Conservation (phyloP, 2,888 invertebrate species). For the Amphimallon solstitiale region DNA sequence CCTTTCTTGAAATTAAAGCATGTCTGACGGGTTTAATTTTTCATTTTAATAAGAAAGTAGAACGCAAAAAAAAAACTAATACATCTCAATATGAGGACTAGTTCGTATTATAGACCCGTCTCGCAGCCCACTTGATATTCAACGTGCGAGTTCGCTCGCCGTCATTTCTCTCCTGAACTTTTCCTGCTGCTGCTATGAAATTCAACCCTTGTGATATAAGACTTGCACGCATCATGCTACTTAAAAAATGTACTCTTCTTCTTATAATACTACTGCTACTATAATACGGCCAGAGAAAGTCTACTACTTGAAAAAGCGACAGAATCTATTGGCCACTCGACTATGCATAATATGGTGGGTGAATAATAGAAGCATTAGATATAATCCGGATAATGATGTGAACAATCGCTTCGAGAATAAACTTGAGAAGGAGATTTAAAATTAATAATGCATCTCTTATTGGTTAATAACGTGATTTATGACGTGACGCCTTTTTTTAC, state of each 20-base stretch:
- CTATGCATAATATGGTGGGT: background rate
- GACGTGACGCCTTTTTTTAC: conserved; percentile 13
- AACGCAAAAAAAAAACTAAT: conserved; percentile 31
- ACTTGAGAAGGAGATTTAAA: conserved; percentile 12
- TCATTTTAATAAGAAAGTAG: conserved; percentile 29
- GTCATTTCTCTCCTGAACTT: conserved; percentile 62
- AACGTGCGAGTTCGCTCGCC: conserved; percentile 61
- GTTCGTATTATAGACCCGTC: conserved; percentile 34
- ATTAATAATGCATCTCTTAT: conserved; percentile 24
- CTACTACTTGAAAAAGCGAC: background rate
- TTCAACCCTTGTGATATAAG: conserved; percentile 59
- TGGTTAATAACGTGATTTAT: conserved; percentile 28
- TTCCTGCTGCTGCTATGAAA: conserved; percentile 58
- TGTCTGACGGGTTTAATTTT: conserved; percentile 27
- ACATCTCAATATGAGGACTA: conserved; percentile 39
- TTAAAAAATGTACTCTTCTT: conserved; percentile 39
- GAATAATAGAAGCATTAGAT: conserved; percentile 23
- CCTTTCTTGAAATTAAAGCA: conserved; percentile 16
- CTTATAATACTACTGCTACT: conserved; percentile 4
- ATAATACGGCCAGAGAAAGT: background rate
- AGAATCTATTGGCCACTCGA: conserved; percentile 6
- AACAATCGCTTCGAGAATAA: conserved; percentile 17
- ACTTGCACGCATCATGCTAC: conserved; percentile 51
- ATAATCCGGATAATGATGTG: conserved; percentile 26
- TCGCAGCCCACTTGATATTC: conserved; percentile 59